A percentile compares a stretch with the other conserved stretches of the same genome.
Conservation (phyloP, 2,113 vertebrate genomes). For the Sciurus niger region DNA sequence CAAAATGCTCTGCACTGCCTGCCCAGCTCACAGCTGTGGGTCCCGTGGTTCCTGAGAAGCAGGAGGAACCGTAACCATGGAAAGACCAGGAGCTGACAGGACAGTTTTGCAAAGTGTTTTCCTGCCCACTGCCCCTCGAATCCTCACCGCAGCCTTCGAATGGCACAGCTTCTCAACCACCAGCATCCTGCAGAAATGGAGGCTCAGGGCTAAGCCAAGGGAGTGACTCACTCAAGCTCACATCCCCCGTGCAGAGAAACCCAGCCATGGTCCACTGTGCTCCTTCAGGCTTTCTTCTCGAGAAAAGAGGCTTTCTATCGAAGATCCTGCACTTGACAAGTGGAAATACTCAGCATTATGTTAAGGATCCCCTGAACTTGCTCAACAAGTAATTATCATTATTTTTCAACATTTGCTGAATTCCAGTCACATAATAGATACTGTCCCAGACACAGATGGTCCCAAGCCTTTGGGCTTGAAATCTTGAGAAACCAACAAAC, state of each 20-base stretch:
- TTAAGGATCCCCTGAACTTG: not conserved
- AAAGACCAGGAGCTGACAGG: too few species aligned
- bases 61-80: not conserved
- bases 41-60: not conserved
- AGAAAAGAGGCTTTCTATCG: not conserved
- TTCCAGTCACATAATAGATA: not conserved
- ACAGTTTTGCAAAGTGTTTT: not conserved
- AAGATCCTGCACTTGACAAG: not conserved
- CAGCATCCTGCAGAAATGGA: not conserved
- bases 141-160: not conserved
- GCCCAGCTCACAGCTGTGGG: not conserved
- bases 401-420: constrained; percentile 56
- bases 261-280: not conserved
- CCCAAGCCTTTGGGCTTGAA: not conserved
- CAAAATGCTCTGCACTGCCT: not conserved
- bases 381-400: constrained; percentile 11
- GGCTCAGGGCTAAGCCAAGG: not conserved
- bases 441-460: constrained; percentile 18
- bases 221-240: not conserved
- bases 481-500: not conserved
- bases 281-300: not conserved
- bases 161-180: not conserved
- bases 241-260: not conserved
- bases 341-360: not conserved
- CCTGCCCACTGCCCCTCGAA: not conserved